Evolutionary conservation across 2,113 vertebrate species (phyloP), one percentile per base, ranked within the genome.

Genomic region (Ursus arctos): DNA sequence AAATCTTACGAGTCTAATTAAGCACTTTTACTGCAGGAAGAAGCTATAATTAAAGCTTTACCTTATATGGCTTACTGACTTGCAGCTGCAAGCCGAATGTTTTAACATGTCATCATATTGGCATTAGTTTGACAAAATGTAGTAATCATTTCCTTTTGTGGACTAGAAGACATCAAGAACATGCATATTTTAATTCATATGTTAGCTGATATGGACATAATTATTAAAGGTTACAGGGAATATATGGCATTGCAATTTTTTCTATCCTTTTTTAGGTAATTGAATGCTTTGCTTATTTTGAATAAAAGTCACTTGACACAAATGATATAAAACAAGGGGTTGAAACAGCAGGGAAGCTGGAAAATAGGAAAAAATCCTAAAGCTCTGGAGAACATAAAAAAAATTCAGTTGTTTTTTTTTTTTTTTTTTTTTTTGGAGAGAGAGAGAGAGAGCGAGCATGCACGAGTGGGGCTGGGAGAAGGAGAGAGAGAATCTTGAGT

Each of bases 41-140:
- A 95, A 94, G 92, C 97, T 97, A 93, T 98, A 98, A 98, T 98
- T 97, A 98, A 97, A 94, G 85, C 55, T 67, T 96, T 98, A 92
- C 97, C 95, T 96, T 98, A 97, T 97, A 97, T 96, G 97, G 96
- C 94, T 96, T 96, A 90, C 57, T 79, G 84, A 96, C 82, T 95
- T 93, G 95, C 97, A 98, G 98, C 98, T 98, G 97, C 79, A 87
- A 96, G 98, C 96, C 86, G 92, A 94, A 88, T 28, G 84, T 93
- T 97, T 96, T 91, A 98, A 95, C 95, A 51, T 90, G 96, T 97
- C 97, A 97, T 97, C 97, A 94, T 94, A 98, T 94, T 91, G 96
- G 96, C 97, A 96, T 97, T 96, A 95, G 94, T 97, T 96, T 97
- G 96, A 97, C 88, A 98, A 98, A 98, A 97, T 81, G 94, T 93